Evolutionary conservation across 2,797 vertebrate genomes (phyloP), one percentile per base, ranked within the genome.

Genomic region (Fringilla coelebs): DNA sequence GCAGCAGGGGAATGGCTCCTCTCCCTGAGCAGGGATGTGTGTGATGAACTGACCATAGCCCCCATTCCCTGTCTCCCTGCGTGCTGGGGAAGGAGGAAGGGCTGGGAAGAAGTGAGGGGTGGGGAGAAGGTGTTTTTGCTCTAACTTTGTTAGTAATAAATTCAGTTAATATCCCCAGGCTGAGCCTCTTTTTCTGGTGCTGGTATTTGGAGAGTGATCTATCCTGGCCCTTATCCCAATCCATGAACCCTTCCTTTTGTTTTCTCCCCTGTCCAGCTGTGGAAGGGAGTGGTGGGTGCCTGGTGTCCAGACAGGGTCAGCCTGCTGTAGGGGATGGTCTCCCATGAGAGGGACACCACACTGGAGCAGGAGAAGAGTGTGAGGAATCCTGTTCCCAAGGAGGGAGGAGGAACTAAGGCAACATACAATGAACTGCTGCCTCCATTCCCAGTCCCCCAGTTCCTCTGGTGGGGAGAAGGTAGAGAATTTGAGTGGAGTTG

Each of bases 11-110:
- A 63, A 55, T 13, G 20, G 38, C 32, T 79, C 36, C 8, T 43
- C 6, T 55, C 22, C 22, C 11, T 11, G 6, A 61, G 40, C 9
- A 68, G 10, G 49, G 17, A n/a, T n/a, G n/a, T 0, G 0, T 41
- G 40, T 32, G 5, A n/a, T 77, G 28, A 72, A 8, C 32, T 9
- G 46, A 43, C 6, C 29, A 11, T 10, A 58, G 32, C 0, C 2
- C 9, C 13, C 17, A 28, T 57, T 62, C 12, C 26, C 4, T 12
- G 3, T 36, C 14, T 34, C 4, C 45, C 22, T 57, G 26, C 36
- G 26, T 3, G 5, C 10, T 36, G 10, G 26, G 32, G 13, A 4
- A 48, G 7, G 32, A 65, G 8, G 28, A 29, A n/a, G 19, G 38
- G 19, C 14, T 11, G 5, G 26, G 31, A 49, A 51, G 48, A 14